phyloP scores from a whole-genome alignment of 2,113 vertebrate genomes.

The Trochalopteron elliotii region DNA sequence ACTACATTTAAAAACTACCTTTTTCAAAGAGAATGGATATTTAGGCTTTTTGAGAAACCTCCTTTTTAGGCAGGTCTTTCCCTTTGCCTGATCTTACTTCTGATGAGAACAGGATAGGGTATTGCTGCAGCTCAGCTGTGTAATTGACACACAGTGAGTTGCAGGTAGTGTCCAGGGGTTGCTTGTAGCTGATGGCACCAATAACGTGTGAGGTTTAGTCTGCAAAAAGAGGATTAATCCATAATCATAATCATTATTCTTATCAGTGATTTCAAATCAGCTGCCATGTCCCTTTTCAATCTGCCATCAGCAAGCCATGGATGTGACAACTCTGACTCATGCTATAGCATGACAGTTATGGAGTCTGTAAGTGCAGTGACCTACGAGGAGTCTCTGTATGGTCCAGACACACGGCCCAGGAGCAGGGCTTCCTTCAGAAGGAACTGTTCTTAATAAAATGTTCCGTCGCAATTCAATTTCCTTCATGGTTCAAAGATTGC shows the following conservation, averaged over 20 bases:
- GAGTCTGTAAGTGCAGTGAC: not conserved
- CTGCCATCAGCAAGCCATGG: not conserved
- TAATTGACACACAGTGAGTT: not conserved
- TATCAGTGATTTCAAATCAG: not conserved
- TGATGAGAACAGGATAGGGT: not conserved
- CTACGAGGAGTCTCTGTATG: not conserved
- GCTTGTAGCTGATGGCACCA: not conserved
- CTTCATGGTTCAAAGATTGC: not conserved
- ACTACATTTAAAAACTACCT: not conserved
- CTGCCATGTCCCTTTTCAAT: not conserved
- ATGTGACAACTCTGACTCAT: not conserved
- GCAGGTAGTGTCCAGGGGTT: not conserved
- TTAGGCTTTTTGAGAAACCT: not conserved
- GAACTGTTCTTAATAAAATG: not conserved
- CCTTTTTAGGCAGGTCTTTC: not conserved
- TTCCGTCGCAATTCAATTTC: not conserved
- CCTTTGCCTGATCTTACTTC: not conserved
- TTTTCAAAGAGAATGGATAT: not conserved
- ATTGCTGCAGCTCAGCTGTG: not conserved
- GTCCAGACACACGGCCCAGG: not conserved
- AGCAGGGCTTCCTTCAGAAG: not conserved
- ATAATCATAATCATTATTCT: not conserved
- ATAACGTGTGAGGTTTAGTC: not conserved
- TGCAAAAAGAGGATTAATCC: not conserved
- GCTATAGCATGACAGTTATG: accelerated